Conservation (phyloP, 2,888 invertebrate genomes). For the Mythimna pallens region DNA sequence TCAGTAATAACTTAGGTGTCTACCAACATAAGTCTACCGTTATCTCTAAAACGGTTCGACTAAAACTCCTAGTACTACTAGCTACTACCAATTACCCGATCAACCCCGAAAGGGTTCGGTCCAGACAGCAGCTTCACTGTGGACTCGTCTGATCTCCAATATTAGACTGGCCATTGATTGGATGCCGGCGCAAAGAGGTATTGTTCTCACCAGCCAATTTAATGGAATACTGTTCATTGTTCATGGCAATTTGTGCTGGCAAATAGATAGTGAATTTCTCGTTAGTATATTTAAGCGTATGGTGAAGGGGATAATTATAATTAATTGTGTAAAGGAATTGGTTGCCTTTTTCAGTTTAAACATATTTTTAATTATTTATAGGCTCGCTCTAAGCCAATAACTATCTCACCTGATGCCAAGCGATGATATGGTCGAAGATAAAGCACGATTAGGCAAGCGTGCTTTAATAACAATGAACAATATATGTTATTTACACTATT, state of each 20-base stretch:
- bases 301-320: neutral
- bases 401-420: too few relatives aligned
- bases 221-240: neutral
- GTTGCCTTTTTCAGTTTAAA: neutral
- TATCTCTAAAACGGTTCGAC: neutral
- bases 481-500: too few relatives aligned
- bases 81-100: constrained; percentile 2
- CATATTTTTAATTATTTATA: too few relatives aligned
- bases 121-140: neutral
- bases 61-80: neutral
- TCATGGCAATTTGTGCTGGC: neutral
- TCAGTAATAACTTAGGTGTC: too few relatives aligned
- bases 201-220: neutral
- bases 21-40: too few relatives aligned
- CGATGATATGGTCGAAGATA: too few relatives aligned
- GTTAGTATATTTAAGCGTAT: too few relatives aligned
- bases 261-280: neutral
- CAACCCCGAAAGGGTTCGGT: neutral
- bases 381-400: too few relatives aligned
- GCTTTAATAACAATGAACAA: too few relatives aligned
- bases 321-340: neutral
- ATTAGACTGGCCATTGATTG: constrained; percentile 6
- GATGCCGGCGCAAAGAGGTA: neutral
- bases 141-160: constrained; percentile 4
- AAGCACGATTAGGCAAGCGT: too few relatives aligned